Conservation (phyloP, 2,113 vertebrate genomes). For the Asarcornis scutulata region DNA sequence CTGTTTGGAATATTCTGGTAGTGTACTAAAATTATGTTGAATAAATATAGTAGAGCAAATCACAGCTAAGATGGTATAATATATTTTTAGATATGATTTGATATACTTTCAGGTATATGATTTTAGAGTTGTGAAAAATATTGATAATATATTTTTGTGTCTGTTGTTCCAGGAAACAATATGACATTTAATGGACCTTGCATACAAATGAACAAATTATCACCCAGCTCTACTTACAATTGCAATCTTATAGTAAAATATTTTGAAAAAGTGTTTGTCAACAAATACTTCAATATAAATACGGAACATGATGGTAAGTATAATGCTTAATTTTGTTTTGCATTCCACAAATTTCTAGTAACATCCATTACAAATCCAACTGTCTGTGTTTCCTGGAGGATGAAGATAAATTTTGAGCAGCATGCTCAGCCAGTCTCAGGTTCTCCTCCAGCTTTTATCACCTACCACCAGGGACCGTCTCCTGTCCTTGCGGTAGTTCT, state of each 20-base stretch:
- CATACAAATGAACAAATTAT: too few species aligned
- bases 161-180: too few species aligned
- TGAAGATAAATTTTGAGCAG: not conserved
- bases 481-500: not conserved
- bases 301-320: conserved; percentile 79
- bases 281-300: accelerated
- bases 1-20: not conserved
- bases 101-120: not conserved
- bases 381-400: not conserved
- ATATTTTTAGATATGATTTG: not conserved
- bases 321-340: not conserved
- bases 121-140: not conserved
- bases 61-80: not conserved
- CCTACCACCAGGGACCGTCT: too few species aligned
- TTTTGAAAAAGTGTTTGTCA: accelerated
- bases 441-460: not conserved
- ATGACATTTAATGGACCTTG: too few species aligned
- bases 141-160: not conserved
- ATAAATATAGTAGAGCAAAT: not conserved
- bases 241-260: accelerated
- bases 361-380: not conserved
- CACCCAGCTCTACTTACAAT: too few species aligned
- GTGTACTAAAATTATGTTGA: not conserved
- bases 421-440: not conserved
- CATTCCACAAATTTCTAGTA: not conserved